Conservation (phyloP, 37 sponge, comb jelly and placozoan species). For the Crambe crambe region DNA sequence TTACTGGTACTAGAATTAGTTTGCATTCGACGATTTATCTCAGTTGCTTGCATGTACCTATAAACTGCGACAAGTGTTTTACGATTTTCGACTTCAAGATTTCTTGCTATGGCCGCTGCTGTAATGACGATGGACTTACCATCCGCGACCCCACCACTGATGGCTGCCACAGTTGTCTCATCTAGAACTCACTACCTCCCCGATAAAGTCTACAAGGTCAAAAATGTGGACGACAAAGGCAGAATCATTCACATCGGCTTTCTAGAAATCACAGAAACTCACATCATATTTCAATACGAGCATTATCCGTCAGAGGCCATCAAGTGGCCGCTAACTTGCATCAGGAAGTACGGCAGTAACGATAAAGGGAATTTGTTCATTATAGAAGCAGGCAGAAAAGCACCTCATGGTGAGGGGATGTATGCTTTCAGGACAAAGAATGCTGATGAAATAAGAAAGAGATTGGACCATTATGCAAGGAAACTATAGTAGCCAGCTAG, state of each 20-base stretch:
- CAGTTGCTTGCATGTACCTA: too few relatives aligned
- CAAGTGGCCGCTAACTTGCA: slow-evolving; percentile 47
- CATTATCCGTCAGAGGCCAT: slow-evolving; percentile 43
- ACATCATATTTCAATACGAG: slow-evolving; percentile 51
- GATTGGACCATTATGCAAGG: slow-evolving; percentile 33
- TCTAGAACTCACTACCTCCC: neutral
- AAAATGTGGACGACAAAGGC: slow-evolving; percentile 63
- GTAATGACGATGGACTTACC: slow-evolving; percentile 2
- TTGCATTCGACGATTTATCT: too few relatives aligned
- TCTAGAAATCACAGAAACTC: slow-evolving; percentile 34
- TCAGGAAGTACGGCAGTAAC: slow-evolving; percentile 55
- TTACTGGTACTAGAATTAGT: too few relatives aligned
- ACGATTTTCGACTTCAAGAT: too few relatives aligned
- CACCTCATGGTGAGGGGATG: slow-evolving; percentile 55
- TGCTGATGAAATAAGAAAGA: slow-evolving; percentile 35
- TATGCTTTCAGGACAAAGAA: slow-evolving; percentile 51
- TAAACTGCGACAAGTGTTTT: too few relatives aligned
- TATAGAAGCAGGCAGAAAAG: slow-evolving; percentile 53
- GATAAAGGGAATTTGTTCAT: slow-evolving; percentile 28
- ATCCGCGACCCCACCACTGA: neutral
- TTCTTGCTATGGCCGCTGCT: slow-evolving; percentile 8
- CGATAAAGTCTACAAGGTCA: slow-evolving; percentile 42
- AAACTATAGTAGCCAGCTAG: neutral
- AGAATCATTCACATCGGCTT: slow-evolving; percentile 55
- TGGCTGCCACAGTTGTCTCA: neutral